Evolutionary conservation across 2,888 invertebrate species (phyloP).

Genomic region (Cephus pygmeus): DNA sequence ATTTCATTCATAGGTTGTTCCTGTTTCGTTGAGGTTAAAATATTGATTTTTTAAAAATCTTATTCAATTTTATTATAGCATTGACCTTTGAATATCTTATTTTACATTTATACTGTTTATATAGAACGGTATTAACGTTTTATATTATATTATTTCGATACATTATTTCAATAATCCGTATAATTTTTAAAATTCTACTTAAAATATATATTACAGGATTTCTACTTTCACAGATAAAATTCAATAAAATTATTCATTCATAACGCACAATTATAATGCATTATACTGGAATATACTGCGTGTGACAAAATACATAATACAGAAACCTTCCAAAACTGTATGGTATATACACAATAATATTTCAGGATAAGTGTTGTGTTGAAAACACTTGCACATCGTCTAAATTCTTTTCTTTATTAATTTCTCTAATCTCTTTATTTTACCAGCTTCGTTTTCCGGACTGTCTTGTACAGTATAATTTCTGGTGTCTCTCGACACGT

Average conservation of each 20-base stretch:
- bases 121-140: neutral
- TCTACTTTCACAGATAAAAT: no score
- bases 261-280: no score
- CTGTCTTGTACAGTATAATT: constrained; percentile 49
- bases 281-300: no score
- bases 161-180: no score
- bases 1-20: neutral
- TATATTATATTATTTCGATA: no score
- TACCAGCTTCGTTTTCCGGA: constrained; percentile 67
- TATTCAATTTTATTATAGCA: neutral
- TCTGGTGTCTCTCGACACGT: constrained; percentile 35
- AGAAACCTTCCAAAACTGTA: no score
- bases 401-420: constrained; percentile 68
- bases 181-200: no score
- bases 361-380: neutral
- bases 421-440: constrained; percentile 70
- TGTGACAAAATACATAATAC: no score
- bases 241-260: no score
- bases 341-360: neutral
- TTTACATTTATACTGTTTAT: neutral
- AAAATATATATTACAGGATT: no score
- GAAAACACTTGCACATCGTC: constrained; percentile 10
- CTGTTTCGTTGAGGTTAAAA: neutral
- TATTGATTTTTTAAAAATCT: neutral
- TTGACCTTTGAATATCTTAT: neutral